Evolutionary conservation across 1,140 invertebrate genomes (phyloP).

Genomic region (Zaprionus vittiger): DNA sequence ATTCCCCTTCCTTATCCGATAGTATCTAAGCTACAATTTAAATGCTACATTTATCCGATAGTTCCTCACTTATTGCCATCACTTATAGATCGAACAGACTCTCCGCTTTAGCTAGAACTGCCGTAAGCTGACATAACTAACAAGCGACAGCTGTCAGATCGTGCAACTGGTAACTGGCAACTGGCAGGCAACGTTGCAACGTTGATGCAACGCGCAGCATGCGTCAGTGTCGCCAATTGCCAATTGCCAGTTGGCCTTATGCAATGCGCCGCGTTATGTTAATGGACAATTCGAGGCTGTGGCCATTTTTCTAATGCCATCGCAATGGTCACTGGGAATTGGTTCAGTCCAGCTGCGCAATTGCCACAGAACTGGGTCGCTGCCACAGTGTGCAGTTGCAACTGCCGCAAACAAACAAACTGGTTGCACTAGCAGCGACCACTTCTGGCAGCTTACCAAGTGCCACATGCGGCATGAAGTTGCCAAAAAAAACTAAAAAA

Average conservation of each 20-base stretch:
- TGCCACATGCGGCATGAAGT: background rate
- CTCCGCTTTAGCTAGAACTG: constrained; percentile 24
- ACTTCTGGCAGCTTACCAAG: background rate
- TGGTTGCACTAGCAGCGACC: constrained; percentile 1
- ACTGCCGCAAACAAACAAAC: background rate
- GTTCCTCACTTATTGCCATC: too few species aligned
- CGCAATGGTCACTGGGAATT: constrained; percentile 5
- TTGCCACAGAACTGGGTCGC: constrained; percentile 7
- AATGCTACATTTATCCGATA: background rate
- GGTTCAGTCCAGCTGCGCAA: constrained; percentile 1
- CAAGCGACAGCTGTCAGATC: background rate
- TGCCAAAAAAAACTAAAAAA: background rate
- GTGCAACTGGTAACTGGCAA: background rate
- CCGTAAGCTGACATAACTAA: constrained; percentile 22
- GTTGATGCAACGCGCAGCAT: constrained; percentile 8
- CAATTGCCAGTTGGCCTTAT: constrained; percentile 5
- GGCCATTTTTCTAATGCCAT: constrained; percentile 5
- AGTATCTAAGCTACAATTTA: background rate
- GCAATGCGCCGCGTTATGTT: constrained; percentile 31
- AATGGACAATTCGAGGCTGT: constrained; percentile 14
- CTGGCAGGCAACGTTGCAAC: constrained; percentile 13
- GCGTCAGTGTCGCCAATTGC: constrained; percentile 12
- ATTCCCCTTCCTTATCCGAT: background rate
- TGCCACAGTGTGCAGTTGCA: background rate
- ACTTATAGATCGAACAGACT: background rate